A percentile compares a stretch with the other conserved stretches of the same genome.
Evolutionary conservation across 2,888 invertebrate species (phyloP).

Genomic region (Leucophenga maculata): DNA sequence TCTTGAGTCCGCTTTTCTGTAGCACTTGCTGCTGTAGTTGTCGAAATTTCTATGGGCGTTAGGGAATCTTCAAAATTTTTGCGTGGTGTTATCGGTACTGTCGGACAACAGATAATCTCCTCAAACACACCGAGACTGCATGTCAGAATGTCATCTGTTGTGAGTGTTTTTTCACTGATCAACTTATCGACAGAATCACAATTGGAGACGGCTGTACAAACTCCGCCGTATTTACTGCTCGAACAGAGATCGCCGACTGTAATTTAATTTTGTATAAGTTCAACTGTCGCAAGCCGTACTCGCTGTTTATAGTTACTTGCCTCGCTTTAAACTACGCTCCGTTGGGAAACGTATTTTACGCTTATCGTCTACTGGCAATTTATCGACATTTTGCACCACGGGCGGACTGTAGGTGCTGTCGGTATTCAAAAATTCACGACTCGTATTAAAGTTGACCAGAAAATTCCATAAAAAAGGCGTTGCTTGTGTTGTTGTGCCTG

Average conservation of each 20-base stretch:
- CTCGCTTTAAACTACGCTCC: constrained; percentile 39
- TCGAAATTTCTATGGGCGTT: background rate
- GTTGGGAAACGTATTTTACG: constrained; percentile 28
- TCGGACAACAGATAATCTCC: constrained; percentile 56
- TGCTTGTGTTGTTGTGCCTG: no score
- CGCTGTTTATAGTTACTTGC: background rate
- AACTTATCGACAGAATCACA: background rate
- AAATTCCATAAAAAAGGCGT: no score
- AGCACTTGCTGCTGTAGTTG: background rate
- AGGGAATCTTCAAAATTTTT: background rate
- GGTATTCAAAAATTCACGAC: no score
- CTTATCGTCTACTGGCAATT: no score
- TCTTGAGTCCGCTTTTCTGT: background rate
- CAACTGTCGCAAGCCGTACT: no score
- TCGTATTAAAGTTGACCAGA: no score
- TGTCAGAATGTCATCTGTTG: constrained; percentile 42
- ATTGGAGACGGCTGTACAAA: background rate
- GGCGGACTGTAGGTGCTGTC: no score
- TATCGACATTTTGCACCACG: no score
- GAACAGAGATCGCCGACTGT: background rate
- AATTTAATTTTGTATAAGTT: background rate
- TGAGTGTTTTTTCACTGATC: constrained; percentile 26
- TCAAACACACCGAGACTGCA: constrained; percentile 45
- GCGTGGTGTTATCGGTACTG: background rate
- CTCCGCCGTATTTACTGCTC: background rate